Conservation (phyloP, 2,113 vertebrate genomes). For the Eptatretus burgeri region DNA sequence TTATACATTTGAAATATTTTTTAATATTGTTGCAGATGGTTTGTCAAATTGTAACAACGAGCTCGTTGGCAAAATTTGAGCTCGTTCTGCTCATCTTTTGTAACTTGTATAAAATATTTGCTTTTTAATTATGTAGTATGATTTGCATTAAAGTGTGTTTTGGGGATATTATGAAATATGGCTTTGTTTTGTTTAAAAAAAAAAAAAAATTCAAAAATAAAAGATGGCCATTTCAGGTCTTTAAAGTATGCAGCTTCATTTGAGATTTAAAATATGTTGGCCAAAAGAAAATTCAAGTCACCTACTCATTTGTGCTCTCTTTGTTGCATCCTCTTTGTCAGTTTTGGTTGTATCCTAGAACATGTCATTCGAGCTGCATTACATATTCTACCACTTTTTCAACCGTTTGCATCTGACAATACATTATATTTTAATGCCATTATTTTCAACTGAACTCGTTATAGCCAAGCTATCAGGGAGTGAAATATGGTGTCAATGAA, state of each 20-base stretch:
- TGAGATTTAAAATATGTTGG: neutral
- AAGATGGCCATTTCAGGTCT: neutral
- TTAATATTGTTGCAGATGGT: neutral
- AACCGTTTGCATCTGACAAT: too few relatives aligned
- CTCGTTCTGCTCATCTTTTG: neutral
- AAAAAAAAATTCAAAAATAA: neutral
- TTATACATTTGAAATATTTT: neutral
- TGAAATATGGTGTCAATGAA: too few relatives aligned
- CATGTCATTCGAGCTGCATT: neutral
- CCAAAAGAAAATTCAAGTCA: neutral
- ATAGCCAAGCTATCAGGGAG: too few relatives aligned
- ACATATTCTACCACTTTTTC: neutral
- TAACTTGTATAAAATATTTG: slow-evolving; percentile 1
- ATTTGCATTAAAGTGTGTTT: neutral
- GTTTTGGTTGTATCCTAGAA: neutral
- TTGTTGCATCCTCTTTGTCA: neutral
- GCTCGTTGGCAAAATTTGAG: neutral
- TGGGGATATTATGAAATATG: neutral
- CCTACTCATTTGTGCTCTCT: neutral
- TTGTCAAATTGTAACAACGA: neutral
- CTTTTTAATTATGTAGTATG: neutral
- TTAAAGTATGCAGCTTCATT: neutral
- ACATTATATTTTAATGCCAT: too few relatives aligned
- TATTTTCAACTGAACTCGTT: too few relatives aligned
- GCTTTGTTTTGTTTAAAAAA: neutral